These are phyloP conservation scores for Drosophila leontia DNA, from an alignment of 1,140 invertebrate genomes.

Conservation along the genomic window DNA sequence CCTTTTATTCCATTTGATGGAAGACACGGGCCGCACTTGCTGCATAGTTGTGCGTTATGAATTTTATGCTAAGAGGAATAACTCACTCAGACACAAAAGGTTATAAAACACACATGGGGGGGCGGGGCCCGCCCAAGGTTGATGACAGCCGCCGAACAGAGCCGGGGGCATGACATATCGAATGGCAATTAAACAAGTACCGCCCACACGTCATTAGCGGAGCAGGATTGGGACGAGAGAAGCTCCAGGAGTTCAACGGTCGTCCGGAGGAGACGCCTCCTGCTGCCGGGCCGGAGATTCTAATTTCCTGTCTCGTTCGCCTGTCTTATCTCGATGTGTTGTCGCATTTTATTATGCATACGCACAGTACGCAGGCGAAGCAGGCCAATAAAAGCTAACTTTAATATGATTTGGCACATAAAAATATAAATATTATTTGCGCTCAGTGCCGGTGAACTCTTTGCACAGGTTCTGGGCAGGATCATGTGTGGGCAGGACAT, in stretches of 20 bases:
- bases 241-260: conserved; percentile 49
- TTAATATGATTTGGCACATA: conserved; percentile 80
- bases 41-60: conserved; percentile 70
- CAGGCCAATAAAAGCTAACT: conserved; percentile 72
- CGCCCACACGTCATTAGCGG: conserved; percentile 60
- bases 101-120: conserved; percentile 66
- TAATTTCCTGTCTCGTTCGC: conserved; percentile 79
- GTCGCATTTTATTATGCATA: conserved; percentile 80
- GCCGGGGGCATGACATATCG: conserved; percentile 60
- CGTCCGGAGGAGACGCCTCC: conserved; percentile 45
- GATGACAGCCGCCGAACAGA: conserved; percentile 58
- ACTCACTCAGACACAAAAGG: conserved; percentile 80
- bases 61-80: conserved; percentile 73
- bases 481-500: conserved; percentile 37
- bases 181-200: conserved; percentile 78
- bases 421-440: conserved; percentile 79
- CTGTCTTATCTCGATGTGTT: conserved; percentile 71
- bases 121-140: conserved; percentile 48
- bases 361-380: conserved; percentile 50
- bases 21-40: conserved; percentile 47
- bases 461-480: conserved; percentile 44
- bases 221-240: not conserved
- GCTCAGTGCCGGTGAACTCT: conserved; percentile 59
- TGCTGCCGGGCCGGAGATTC: conserved; percentile 13
- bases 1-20: conserved; percentile 76